A percentile compares a stretch with the other conserved stretches of the same genome.
Conservation (phyloP, 2,113 vertebrate species). For the Amia ocellicauda region DNA sequence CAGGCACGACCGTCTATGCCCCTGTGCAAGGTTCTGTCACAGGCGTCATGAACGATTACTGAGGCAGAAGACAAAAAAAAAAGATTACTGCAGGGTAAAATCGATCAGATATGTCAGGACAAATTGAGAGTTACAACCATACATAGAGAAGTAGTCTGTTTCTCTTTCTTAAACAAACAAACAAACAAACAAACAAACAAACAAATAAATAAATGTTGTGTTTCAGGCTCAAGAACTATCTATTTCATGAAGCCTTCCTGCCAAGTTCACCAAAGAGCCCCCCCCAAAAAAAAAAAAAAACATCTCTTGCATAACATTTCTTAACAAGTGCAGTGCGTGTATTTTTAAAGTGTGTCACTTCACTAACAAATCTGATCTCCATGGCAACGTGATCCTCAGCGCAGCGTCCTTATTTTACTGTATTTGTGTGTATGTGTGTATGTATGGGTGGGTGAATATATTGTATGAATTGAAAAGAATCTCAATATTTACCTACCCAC, state of each 20-base stretch:
- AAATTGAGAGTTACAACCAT: too few relatives aligned
- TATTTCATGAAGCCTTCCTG: conserved; percentile 42
- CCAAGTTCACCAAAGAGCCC: conserved; percentile 36
- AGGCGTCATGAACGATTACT: too few relatives aligned
- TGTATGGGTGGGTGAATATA: background rate
- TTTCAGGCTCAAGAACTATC: too few relatives aligned
- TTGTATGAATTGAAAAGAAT: too few relatives aligned
- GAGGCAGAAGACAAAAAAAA: too few relatives aligned
- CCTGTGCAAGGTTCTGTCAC: too few relatives aligned
- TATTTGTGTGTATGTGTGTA: conserved; percentile 28
- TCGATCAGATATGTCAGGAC: too few relatives aligned
- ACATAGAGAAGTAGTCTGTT: background rate
- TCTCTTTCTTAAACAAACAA: conserved; percentile 17
- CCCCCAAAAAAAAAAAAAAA: conserved; percentile 18
- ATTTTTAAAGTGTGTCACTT: conserved; percentile 58
- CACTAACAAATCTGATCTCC: conserved; percentile 58
- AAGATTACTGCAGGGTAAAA: too few relatives aligned
- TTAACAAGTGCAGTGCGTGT: conserved; percentile 46
- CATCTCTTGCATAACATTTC: conserved; percentile 58
- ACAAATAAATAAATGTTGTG: too few relatives aligned
- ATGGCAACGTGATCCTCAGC: conserved; percentile 54
- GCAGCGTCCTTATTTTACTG: conserved; percentile 29
- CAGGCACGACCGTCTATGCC: too few relatives aligned
- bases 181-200: conserved; percentile 14
- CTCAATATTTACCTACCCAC: too few relatives aligned